Conservation (phyloP, 2,888 invertebrate genomes). For the Eumerus sabulonum region DNA sequence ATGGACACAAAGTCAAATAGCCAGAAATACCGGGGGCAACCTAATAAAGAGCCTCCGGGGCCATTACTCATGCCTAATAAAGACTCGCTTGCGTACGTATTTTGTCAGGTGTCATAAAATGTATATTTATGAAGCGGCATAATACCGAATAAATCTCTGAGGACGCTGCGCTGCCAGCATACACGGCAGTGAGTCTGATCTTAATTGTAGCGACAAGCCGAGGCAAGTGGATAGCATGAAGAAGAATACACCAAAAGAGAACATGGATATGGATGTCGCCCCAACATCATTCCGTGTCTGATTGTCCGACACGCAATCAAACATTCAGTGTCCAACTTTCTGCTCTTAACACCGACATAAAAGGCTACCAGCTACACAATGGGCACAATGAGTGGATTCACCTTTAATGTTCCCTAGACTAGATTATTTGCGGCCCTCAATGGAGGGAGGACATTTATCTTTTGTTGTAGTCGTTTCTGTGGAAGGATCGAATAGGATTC, state of each 20-base stretch:
- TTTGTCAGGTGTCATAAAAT: constrained; percentile 68
- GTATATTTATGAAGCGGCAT: constrained; percentile 64
- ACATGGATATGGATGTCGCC: constrained; percentile 37
- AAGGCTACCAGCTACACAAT: constrained; percentile 62
- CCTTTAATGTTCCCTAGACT: constrained; percentile 63
- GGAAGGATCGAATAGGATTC: constrained; percentile 37
- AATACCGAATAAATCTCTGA: constrained; percentile 59
- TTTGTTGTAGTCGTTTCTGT: constrained; percentile 37
- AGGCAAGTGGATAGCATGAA: constrained; percentile 25
- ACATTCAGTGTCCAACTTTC: constrained; percentile 24
- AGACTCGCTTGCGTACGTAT: constrained; percentile 63
- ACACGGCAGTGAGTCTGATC: constrained; percentile 30
- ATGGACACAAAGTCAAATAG: constrained; percentile 29
- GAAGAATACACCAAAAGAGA: constrained; percentile 20
- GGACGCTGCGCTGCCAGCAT: constrained; percentile 5
- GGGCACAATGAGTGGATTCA: constrained; percentile 59
- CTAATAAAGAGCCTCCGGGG: constrained; percentile 39
- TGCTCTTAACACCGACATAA: constrained; percentile 51
- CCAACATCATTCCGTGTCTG: constrained; percentile 49
- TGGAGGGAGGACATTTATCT: constrained; percentile 56
- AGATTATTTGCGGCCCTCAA: constrained; percentile 46
- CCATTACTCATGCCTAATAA: constrained; percentile 67
- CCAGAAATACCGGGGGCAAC: constrained; percentile 39
- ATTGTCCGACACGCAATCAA: constrained; percentile 66
- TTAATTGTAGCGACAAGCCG: constrained; percentile 62